A percentile compares a stretch with the other conserved stretches of the same genome.
phyloP scores from a whole-genome alignment of 2,113 vertebrate genomes.

The Forbesichthys agassizii region DNA sequence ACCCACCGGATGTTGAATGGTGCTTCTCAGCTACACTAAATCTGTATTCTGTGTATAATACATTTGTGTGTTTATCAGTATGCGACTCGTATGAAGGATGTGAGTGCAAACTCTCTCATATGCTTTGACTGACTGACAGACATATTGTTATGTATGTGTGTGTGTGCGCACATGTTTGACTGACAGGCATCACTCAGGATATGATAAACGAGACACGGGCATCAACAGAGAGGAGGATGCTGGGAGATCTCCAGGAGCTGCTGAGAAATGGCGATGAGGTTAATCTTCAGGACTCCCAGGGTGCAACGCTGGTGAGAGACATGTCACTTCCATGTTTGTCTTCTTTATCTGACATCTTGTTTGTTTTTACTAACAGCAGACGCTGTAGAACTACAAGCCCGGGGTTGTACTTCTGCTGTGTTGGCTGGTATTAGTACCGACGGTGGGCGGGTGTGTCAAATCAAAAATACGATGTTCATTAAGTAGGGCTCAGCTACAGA shows the following conservation, averaged over 20 bases:
- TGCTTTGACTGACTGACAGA: slow-evolving; percentile 8
- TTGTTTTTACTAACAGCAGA: no score
- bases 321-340: background rate
- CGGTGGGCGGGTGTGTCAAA: no score
- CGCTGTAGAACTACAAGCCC: no score
- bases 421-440: no score
- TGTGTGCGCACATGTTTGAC: slow-evolving; percentile 22
- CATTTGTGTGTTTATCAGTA: background rate
- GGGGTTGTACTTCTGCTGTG: background rate
- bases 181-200: slow-evolving; percentile 94
- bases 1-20: background rate
- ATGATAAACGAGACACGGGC: slow-evolving; percentile 95
- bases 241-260: slow-evolving; percentile 88
- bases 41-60: background rate
- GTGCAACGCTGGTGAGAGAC: slow-evolving; percentile 89
- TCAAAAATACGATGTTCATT: no score
- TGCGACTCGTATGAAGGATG: background rate
- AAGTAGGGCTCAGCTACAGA: no score
- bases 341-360: background rate
- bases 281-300: slow-evolving; percentile 88
- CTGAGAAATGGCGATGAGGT: slow-evolving; percentile 85
- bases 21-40: background rate
- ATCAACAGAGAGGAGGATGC: slow-evolving; percentile 89
- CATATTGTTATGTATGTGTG: slow-evolving; percentile 14
- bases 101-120: background rate